Conservation (phyloP, 2,888 invertebrate genomes). For the Cabera pusaria region DNA sequence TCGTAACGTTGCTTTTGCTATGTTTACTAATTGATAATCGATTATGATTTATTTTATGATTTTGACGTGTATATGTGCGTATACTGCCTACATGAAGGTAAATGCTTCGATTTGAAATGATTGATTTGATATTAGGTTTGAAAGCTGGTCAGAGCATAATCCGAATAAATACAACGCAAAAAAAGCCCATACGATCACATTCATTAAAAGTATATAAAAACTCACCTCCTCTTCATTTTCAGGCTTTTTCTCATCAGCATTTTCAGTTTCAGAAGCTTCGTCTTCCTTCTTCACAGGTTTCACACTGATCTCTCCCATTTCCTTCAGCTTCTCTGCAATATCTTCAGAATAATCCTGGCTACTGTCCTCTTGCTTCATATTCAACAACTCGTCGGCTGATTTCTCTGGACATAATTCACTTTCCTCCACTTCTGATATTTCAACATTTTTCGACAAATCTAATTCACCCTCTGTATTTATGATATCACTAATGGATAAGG, state of each 20-base stretch:
- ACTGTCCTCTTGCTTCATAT: conserved; percentile 67
- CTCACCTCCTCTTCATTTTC: conserved; percentile 67
- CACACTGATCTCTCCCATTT: conserved; percentile 84
- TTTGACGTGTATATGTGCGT: too few relatives aligned
- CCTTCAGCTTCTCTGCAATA: conserved; percentile 84
- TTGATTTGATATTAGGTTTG: too few relatives aligned
- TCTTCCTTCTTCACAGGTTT: conserved; percentile 64
- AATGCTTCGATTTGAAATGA: too few relatives aligned
- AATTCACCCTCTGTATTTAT: conserved; percentile 69
- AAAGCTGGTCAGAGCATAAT: too few relatives aligned
- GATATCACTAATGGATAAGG: conserved; percentile 76
- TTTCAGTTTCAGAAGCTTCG: conserved; percentile 42
- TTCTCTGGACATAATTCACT: conserved; percentile 73
- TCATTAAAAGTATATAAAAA: too few relatives aligned
- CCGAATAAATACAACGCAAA: too few relatives aligned
- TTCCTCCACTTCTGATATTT: conserved; percentile 73
- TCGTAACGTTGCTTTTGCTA: too few relatives aligned
- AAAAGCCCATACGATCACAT: too few relatives aligned
- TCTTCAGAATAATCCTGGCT: conserved; percentile 76
- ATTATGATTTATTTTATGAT: too few relatives aligned
- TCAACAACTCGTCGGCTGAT: conserved; percentile 63
- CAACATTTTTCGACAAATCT: conserved; percentile 75
- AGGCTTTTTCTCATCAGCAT: conserved; percentile 20
- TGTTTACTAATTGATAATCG: too few relatives aligned
- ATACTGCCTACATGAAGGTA: too few relatives aligned